Evolutionary conservation across 2,797 vertebrate genomes (phyloP).

Genomic region (Coracias cyanogaster): DNA sequence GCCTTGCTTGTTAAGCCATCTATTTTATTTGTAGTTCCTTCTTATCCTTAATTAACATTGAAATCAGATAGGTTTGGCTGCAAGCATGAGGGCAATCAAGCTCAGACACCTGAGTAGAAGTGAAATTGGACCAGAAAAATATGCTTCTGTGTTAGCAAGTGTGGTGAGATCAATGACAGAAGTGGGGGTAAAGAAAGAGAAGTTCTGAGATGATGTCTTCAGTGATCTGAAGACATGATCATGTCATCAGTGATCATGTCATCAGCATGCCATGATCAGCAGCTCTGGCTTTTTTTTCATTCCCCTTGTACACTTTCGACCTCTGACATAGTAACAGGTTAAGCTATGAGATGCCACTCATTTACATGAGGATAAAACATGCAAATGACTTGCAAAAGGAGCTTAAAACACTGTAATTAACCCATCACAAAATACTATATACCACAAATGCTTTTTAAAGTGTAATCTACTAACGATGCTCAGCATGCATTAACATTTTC

Average conservation of each 20-base stretch:
- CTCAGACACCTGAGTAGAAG: not conserved
- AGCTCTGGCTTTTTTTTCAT: not conserved
- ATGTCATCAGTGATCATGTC: no score
- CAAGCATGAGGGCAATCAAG: not conserved
- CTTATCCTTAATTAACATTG: conserved; percentile 29
- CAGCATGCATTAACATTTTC: conserved; percentile 39
- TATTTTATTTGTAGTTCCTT: conserved; percentile 19
- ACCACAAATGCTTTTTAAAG: conserved; percentile 23
- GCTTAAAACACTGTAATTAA: conserved; percentile 29
- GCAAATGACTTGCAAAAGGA: not conserved
- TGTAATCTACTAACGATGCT: conserved; percentile 27
- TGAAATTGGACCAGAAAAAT: not conserved
- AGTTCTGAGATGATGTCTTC: not conserved
- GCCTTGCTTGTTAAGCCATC: not conserved
- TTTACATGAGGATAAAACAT: not conserved
- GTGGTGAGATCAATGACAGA: not conserved
- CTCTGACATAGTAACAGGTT: not conserved
- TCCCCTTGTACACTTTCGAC: not conserved
- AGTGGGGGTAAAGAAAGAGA: not conserved
- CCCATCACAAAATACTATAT: not conserved
- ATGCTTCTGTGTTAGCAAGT: not conserved
- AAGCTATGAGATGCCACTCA: not conserved
- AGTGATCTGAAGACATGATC: no score
- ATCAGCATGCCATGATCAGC: not conserved
- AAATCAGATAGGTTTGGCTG: not conserved